Percentiles rank a stretch among this genome's conserved stretches.
phyloP scores from a whole-genome alignment of 1,140 invertebrate genomes.

The Saccostrea echinata region DNA sequence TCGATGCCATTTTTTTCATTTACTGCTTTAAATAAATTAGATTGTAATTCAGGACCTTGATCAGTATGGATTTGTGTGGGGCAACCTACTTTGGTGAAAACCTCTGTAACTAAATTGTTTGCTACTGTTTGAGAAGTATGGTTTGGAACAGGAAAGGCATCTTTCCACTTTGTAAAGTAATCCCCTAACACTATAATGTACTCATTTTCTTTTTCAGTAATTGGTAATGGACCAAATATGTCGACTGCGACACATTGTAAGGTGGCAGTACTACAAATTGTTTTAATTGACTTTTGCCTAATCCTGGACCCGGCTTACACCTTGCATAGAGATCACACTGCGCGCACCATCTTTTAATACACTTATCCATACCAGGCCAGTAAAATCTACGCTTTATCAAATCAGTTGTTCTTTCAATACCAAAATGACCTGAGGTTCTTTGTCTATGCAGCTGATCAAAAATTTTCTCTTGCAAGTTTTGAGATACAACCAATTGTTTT shows the following conservation, averaged over 20 bases:
- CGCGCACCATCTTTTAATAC: slow-evolving; percentile 53
- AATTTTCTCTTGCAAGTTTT: slow-evolving; percentile 48
- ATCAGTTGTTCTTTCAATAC: slow-evolving; percentile 48
- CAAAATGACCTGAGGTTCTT: slow-evolving; percentile 44
- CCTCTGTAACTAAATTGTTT: too few relatives aligned
- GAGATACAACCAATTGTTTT: slow-evolving; percentile 47
- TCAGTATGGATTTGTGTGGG: too few relatives aligned
- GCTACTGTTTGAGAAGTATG: slow-evolving; percentile 50
- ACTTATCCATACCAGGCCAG: slow-evolving; percentile 51
- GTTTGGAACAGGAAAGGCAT: too few relatives aligned
- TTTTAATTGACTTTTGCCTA: slow-evolving; percentile 39
- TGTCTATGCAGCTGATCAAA: slow-evolving; percentile 45
- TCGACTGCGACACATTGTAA: slow-evolving; percentile 53
- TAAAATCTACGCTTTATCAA: slow-evolving; percentile 50
- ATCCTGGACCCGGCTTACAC: slow-evolving; percentile 50
- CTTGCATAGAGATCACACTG: slow-evolving; percentile 54
- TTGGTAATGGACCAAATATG: slow-evolving; percentile 42
- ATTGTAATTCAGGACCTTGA: too few relatives aligned
- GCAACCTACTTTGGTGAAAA: too few relatives aligned
- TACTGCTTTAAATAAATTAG: too few relatives aligned
- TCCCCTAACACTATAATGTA: slow-evolving; percentile 24
- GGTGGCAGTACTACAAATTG: not conserved
- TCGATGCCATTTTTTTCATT: too few relatives aligned
- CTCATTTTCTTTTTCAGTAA: not conserved
- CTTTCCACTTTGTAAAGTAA: slow-evolving; percentile 37